Evolutionary conservation across 2,797 vertebrate genomes (phyloP).

Genomic region (Poliocrania exsul): DNA sequence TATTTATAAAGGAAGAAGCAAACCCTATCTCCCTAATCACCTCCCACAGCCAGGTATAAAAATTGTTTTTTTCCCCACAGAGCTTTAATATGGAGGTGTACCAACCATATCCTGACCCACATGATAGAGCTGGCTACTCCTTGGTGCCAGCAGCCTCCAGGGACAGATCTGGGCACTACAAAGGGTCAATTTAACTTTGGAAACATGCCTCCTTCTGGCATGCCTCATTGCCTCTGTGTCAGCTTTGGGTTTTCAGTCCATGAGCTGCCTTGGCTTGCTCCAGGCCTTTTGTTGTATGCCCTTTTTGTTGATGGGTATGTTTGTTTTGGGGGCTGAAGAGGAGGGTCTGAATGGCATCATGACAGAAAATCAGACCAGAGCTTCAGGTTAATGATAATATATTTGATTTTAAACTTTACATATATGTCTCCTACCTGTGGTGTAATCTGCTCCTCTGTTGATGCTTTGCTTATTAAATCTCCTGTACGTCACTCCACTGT

Average conservation of each 20-base stretch:
- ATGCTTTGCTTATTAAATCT: not conserved
- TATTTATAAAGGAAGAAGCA: not conserved
- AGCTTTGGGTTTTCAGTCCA: not conserved
- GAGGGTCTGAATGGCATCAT: not conserved
- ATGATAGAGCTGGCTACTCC: not conserved
- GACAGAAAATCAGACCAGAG: not conserved
- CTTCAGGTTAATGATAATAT: not conserved
- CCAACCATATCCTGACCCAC: not conserved
- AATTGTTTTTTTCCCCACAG: not conserved
- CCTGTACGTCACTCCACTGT: not conserved
- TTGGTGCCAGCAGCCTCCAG: not conserved
- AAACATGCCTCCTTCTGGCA: not conserved
- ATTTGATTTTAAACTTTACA: not conserved
- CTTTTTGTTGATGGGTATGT: not conserved
- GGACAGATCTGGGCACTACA: not conserved
- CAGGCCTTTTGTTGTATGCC: not conserved
- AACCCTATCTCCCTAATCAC: not conserved
- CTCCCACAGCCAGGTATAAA: not conserved
- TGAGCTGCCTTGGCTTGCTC: not conserved
- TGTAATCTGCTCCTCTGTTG: not conserved
- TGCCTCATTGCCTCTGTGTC: not conserved
- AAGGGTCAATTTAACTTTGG: not conserved
- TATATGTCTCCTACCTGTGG: not conserved
- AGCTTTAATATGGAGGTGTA: not conserved
- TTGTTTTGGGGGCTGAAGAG: not conserved